Percentiles rank a stretch among this genome's conserved stretches.
Evolutionary conservation across 2,888 invertebrate genomes (phyloP).

Genomic region (Cheilosia vernalis): DNA sequence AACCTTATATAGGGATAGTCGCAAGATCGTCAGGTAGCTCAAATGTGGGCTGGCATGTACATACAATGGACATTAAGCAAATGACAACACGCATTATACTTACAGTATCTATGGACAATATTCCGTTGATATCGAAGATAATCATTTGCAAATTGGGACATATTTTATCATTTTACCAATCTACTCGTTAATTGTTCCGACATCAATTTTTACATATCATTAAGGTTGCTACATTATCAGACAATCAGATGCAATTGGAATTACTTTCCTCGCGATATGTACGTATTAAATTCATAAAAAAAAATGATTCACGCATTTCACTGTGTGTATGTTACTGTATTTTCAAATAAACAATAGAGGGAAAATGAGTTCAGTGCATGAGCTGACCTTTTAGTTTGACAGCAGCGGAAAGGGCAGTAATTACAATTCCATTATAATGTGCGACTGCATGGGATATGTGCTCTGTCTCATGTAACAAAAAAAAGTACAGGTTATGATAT

Average conservation of each 20-base stretch:
- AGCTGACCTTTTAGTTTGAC: slow-evolving; percentile 61
- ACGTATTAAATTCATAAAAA: slow-evolving; percentile 12
- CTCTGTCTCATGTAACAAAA: slow-evolving; percentile 32
- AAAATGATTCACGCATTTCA: slow-evolving; percentile 4
- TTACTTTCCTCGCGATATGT: slow-evolving; percentile 19
- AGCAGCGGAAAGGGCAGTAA: slow-evolving; percentile 58
- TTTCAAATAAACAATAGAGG: slow-evolving; percentile 3
- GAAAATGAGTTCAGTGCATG: slow-evolving; percentile 28
- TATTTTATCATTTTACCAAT: slow-evolving; percentile 2
- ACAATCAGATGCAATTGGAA: slow-evolving; percentile 59
- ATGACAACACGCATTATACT: too few relatives aligned
- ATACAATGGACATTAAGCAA: background rate
- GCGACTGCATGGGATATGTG: slow-evolving; percentile 46
- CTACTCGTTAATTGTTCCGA: slow-evolving; percentile 26
- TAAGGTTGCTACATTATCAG: slow-evolving; percentile 29
- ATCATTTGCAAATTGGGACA: background rate
- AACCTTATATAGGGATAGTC: too few relatives aligned
- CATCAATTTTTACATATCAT: slow-evolving; percentile 40
- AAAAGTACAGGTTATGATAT: slow-evolving; percentile 62
- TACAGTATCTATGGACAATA: too few relatives aligned
- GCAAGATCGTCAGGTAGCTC: too few relatives aligned
- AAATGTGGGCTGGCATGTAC: too few relatives aligned
- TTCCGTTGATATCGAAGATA: too few relatives aligned
- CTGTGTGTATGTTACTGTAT: background rate
- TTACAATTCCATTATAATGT: slow-evolving; percentile 65